phyloP scores from a whole-genome alignment of 2,888 invertebrate genomes.

The Trimorus sp. region DNA sequence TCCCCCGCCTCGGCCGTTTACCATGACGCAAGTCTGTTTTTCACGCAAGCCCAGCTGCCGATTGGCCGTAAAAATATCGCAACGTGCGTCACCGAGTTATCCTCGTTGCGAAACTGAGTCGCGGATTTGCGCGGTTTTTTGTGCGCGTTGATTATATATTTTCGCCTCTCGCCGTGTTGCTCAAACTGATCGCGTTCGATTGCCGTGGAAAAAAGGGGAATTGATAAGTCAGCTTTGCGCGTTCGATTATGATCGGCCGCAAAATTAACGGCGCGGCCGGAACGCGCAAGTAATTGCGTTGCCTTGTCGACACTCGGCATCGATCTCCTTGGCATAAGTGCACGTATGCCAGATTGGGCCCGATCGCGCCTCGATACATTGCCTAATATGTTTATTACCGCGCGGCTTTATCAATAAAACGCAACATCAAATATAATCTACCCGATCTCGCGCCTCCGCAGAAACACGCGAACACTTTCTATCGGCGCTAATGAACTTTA shows the following conservation, averaged over 20 bases:
- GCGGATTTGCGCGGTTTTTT: constrained; percentile 63
- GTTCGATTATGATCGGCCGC: constrained; percentile 74
- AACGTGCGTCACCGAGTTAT: constrained; percentile 64
- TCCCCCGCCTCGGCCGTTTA: not conserved
- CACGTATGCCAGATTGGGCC: constrained; percentile 45
- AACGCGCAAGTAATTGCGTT: constrained; percentile 74
- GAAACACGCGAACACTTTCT: too few relatives aligned
- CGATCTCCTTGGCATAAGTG: constrained; percentile 74
- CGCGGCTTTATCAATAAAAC: constrained; percentile 19
- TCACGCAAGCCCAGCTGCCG: constrained; percentile 27
- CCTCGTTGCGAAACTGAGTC: constrained; percentile 59
- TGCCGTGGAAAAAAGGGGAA: constrained; percentile 65
- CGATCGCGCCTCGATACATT: constrained; percentile 13
- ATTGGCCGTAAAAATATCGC: constrained; percentile 58
- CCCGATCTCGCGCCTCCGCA: not conserved
- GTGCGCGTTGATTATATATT: constrained; percentile 60
- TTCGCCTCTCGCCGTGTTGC: constrained; percentile 62
- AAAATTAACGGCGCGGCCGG: constrained; percentile 62
- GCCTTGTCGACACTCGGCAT: constrained; percentile 74
- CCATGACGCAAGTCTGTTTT: constrained; percentile 37
- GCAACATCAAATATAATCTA: not conserved
- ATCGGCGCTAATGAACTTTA: too few relatives aligned
- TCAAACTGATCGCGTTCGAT: constrained; percentile 61
- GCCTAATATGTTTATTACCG: constrained; percentile 42
- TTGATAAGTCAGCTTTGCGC: constrained; percentile 64